These are phyloP conservation scores for Macrophya annulata DNA, from an alignment of 2,888 invertebrate species.

Conservation along the genomic window DNA sequence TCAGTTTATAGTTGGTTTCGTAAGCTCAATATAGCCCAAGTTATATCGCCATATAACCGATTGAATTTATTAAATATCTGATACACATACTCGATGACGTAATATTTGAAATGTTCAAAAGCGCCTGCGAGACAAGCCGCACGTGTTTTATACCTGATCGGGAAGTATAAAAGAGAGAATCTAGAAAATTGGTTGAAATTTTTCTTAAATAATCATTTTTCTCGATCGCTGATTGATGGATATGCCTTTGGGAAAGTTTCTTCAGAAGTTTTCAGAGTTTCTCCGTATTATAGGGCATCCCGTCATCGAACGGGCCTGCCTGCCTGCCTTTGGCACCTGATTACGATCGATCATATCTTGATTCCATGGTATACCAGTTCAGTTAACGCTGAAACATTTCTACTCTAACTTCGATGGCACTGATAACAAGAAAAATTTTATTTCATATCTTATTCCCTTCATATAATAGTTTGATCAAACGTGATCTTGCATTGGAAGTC, in stretches of 20 bases:
- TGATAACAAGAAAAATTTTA: slow-evolving; percentile 25
- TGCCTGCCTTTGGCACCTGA: slow-evolving; percentile 53
- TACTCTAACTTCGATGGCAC: slow-evolving; percentile 13
- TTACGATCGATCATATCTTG: slow-evolving; percentile 52
- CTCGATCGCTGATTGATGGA: slow-evolving; percentile 33
- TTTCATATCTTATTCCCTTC: background rate
- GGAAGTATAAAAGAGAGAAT: background rate
- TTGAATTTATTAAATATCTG: slow-evolving; percentile 6
- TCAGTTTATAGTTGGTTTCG: slow-evolving; percentile 44
- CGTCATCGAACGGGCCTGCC: slow-evolving; percentile 30
- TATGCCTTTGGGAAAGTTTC: slow-evolving; percentile 46
- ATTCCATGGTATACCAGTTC: slow-evolving; percentile 10
- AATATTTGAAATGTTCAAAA: background rate
- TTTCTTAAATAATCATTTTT: slow-evolving; percentile 6
- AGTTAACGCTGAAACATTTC: slow-evolving; percentile 22
- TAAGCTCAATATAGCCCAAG: slow-evolving; percentile 7
- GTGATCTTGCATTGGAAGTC: background rate
- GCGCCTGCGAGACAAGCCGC: background rate
- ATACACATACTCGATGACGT: background rate
- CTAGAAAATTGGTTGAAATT: slow-evolving; percentile 6
- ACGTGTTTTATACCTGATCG: background rate
- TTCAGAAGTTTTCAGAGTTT: slow-evolving; percentile 15
- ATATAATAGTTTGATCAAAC: background rate
- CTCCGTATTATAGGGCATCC: slow-evolving; percentile 48
- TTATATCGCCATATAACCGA: slow-evolving; percentile 22